Conservation (phyloP, 1,140 invertebrate genomes). For the Drosophila rhopaloa region DNA sequence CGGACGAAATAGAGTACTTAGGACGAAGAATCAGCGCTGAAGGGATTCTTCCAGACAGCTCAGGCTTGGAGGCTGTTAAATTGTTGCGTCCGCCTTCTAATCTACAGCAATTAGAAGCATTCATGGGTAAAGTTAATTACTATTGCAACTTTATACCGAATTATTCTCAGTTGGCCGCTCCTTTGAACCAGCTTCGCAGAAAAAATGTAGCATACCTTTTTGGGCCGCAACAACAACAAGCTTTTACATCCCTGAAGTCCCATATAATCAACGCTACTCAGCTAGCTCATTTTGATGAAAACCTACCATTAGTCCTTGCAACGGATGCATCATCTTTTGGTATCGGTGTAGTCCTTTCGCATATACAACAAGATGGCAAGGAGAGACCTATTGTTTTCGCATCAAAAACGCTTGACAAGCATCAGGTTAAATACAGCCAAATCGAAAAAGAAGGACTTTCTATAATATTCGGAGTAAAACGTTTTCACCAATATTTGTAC, state of each 20-base stretch:
- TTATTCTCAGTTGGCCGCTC: not conserved
- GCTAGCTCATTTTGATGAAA: too few species aligned
- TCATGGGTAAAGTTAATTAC: too few species aligned
- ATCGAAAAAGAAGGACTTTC: not conserved
- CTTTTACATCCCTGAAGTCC: too few species aligned
- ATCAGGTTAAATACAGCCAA: not conserved
- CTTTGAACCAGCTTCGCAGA: not conserved
- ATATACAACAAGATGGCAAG: not conserved
- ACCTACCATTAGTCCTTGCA: not conserved
- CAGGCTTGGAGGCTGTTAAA: not conserved
- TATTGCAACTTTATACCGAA: not conserved
- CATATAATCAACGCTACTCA: too few species aligned
- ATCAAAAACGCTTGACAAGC: slow-evolving; percentile 2
- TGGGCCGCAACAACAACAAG: too few species aligned
- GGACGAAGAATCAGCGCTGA: not conserved
- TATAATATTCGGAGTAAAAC: slow-evolving; percentile 9
- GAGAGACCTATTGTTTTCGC: slow-evolving; percentile 7
- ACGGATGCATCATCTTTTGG: slow-evolving; percentile 1
- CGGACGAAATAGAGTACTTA: not conserved
- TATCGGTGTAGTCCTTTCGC: not conserved
- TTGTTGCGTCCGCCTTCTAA: not conserved
- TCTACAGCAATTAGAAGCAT: too few species aligned
- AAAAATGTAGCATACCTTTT: not conserved
- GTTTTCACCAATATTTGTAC: slow-evolving; percentile 16
- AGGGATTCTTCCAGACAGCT: not conserved